Conservation (phyloP, 2,113 vertebrate genomes). For the Mormoops blainvillei region DNA sequence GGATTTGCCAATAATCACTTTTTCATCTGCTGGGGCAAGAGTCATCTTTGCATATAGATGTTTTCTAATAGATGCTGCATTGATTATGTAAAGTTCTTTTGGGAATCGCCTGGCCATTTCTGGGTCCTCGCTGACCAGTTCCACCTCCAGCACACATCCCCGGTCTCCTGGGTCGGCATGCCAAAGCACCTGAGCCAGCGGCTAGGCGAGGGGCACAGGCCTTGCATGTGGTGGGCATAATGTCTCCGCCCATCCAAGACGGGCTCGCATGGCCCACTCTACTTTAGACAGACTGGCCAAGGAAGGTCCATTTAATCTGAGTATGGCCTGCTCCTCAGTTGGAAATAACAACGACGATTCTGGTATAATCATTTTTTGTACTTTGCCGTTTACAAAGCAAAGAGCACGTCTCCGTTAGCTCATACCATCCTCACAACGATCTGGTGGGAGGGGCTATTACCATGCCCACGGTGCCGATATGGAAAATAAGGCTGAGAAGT, state of each 20-base stretch:
- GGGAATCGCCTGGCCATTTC: conserved; percentile 58
- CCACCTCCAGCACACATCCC: conserved; percentile 38
- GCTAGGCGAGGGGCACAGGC: neutral
- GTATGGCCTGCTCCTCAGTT: neutral
- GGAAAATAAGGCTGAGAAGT: neutral
- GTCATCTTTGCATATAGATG: conserved; percentile 70
- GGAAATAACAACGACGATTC: neutral
- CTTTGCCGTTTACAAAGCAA: neutral
- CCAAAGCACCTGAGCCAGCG: conserved; percentile 27
- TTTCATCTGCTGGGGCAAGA: conserved; percentile 70
- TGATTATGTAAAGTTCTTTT: conserved; percentile 76
- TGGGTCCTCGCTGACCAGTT: conserved; percentile 55
- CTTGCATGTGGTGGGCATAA: neutral
- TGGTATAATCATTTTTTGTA: neutral
- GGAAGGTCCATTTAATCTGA: neutral
- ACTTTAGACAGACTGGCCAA: no score
- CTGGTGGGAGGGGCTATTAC: neutral
- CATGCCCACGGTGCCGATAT: neutral
- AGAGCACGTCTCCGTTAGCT: neutral
- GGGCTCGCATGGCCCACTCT: neutral
- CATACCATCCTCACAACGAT: neutral
- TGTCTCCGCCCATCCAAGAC: neutral
- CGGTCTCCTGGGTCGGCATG: neutral
- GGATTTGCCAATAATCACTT: conserved; percentile 72
- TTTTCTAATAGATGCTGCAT: conserved; percentile 72